Base-by-base conservation (phyloP, 1,140 invertebrate genomes). In the Drosophila tropicalis region DNA sequence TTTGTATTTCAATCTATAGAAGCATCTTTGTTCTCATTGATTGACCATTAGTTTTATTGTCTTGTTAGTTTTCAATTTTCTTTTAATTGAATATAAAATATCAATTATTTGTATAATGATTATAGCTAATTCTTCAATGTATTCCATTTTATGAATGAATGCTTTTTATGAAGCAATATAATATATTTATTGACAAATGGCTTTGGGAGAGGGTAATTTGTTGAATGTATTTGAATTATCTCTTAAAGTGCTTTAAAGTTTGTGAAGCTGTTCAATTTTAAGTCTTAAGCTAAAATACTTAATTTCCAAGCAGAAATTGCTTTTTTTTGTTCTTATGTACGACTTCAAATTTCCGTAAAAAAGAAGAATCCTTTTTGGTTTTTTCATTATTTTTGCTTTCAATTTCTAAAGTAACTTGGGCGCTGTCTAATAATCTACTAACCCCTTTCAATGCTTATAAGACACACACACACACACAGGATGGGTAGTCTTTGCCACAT, bases 341-440 rank as follows among this genome's bases (percentile, higher is more conserved):
- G 15, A 19, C 10, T 47, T 19, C 2, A 9, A 47, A 47, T 15
- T 47, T 47, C 17, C 7, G 17, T 9, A 9, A 15, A 19, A 47
- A 47, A 22, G 4, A 25, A 2, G 44, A 51, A 51, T 22, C 3
- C 44, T 19, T 10, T 12, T 51, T 22, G 44, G 17, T 29, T 22
- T 22, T 51, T 51, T 51, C 9, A 22, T 51, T 19, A 51, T 51
- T 51, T 51, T 39, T 39, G 15, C 34, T 58, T 58, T 32, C 56
- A 34, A 58, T 58, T 58, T 36, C 22, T 2, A 39, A 39, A 58
- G 56, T 58, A 39, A 58, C 56, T 58, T 58, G 56, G 39, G 34
- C 29, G 56, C 56, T 58, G 34, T 58, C 56, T 58, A 58, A 36
- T 58, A 58, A 58, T 58, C 56, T 36, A 58, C 56, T 58, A 58